Evolutionary conservation across 2,113 vertebrate species (phyloP), one percentile per base, ranked within the genome.

Genomic region (Peromyscus polionotus): DNA sequence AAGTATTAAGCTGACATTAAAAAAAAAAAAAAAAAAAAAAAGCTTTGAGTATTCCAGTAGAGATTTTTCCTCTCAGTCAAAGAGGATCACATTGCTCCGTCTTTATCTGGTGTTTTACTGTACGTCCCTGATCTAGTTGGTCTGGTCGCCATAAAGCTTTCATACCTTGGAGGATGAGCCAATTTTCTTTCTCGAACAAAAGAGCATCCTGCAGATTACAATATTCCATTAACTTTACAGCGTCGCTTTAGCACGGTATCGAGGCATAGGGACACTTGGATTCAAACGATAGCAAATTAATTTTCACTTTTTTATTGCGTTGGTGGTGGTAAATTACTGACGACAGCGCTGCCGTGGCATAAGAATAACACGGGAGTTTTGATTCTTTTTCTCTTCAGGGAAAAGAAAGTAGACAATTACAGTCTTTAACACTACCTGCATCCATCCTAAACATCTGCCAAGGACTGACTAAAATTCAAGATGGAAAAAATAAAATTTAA

Each of bases 151-250:
- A 97, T 77, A 96, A 94, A 22, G 13, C 28, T 96, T 96, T 98
- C 97, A 96, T 54, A 97, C 88, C 97, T 95, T 77, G 93, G 96
- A 98, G 3, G 96, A 98, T 96, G 97, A 98, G 97, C 95, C 97
- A 95, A 97, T 98, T 97, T 96, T 65, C 95, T 95, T 98, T 96
- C 95, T 96, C 96, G 11, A 72, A 97, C 87, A 98, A 97, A 98
- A 98, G 93, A 97, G 98, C 98, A 97, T 98, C 93, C 98, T 98
- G 97, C 97, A 98, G 97, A 98, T 98, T 98, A 98, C 98, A 98
- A 98, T 98, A 98, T 99, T 98, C 98, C 97, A 98, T 99, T 98
- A 98, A 98, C 98, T 98, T 98, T 98, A 96, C 86, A 79, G 96
- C 98, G 98, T 98, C 96, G 96, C 90, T 98, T 83, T 97, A 98